These are phyloP conservation scores for Bos javanicus DNA, from an alignment of 2,113 vertebrate species.

Conservation along the genomic window DNA sequence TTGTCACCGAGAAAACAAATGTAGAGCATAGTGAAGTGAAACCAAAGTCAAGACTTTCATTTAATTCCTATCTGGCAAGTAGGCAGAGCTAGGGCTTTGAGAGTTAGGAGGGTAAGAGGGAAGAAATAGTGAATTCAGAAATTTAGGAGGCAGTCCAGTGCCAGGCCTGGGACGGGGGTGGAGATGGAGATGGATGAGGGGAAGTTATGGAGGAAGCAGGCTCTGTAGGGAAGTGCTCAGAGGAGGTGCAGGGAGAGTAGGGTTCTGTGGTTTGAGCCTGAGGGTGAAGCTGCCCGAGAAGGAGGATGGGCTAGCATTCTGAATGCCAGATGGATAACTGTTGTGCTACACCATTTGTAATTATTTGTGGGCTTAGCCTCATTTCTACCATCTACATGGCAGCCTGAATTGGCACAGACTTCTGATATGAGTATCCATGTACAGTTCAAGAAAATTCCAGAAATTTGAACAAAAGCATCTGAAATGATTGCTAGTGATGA, in stretches of 20 bases:
- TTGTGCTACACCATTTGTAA: slow-evolving; percentile 94
- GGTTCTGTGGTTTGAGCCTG: slow-evolving; percentile 37
- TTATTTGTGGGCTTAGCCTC: slow-evolving; percentile 92
- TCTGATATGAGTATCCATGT: slow-evolving; percentile 94
- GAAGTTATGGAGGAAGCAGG: background rate
- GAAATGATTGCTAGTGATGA: slow-evolving; percentile 77
- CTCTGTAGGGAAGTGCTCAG: slow-evolving; percentile 68
- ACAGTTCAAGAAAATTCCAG: slow-evolving; percentile 81
- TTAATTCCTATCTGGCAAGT: background rate
- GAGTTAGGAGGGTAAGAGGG: background rate
- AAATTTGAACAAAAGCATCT: slow-evolving; percentile 83
- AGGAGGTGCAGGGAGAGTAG: slow-evolving; percentile 50
- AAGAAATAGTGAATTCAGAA: background rate
- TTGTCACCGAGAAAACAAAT: background rate
- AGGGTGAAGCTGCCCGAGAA: slow-evolving; percentile 26
- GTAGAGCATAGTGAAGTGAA: background rate
- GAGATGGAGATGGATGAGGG: background rate
- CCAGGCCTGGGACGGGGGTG: background rate
- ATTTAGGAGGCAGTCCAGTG: background rate
- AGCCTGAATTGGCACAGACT: slow-evolving; percentile 92
- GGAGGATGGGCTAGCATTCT: slow-evolving; percentile 65
- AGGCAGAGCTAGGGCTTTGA: background rate
- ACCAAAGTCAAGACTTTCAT: background rate
- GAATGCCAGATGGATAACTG: slow-evolving; percentile 91
- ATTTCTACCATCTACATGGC: slow-evolving; percentile 95